Evolutionary conservation across 2,113 vertebrate genomes (phyloP), one percentile per base, ranked within the genome.

Genomic region (Blennius ocellaris): DNA sequence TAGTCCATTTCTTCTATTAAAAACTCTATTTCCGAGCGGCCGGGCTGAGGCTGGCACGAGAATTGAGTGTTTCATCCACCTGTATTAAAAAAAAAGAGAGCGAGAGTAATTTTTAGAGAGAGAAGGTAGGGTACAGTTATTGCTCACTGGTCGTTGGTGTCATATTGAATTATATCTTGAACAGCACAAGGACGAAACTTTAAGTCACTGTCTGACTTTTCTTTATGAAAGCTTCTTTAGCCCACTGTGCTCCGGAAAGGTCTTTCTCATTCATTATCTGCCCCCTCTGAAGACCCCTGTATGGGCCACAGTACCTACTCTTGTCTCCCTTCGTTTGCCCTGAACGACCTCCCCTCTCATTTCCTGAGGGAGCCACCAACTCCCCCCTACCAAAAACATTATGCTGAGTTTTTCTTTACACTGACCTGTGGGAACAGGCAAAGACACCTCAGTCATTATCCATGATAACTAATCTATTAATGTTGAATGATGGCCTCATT

Each of bases 401-500:
- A 87, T 73, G 86, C 88, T 87, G 87, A 89, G 76, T 80, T 88
- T 30, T 86, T 71, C 87, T 67, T 78, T 62, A 66, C 68, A 48
- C 69, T 52, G 86, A 92, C 92, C 93, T 90, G 84, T 67, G 71
- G 87, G 89, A 87, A 89, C 79, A 52, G 76, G 56, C 83, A 92
- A 92, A 93, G 86, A 91, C 90, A 93, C 91, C 90, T 90, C 73
- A 83, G 87, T 89, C 91, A 90, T 93, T 89, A 90, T 67, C 89
- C 82, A 68, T 89, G 90, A 92, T 92, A 92, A 93, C 92, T 90
- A 88, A 92, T 94, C 91, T 93, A 91, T 93, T 94, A 91, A 92
- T 90, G 78, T 90, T 93, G 92, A 94, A 85, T 83, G 91, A 94
- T 94, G 79, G 90, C 57, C 90, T 93, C 91, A 94, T 94, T 94